phyloP scores from a whole-genome alignment of 92 coral and sea anemone species.

The Zoanthus sociatus region DNA sequence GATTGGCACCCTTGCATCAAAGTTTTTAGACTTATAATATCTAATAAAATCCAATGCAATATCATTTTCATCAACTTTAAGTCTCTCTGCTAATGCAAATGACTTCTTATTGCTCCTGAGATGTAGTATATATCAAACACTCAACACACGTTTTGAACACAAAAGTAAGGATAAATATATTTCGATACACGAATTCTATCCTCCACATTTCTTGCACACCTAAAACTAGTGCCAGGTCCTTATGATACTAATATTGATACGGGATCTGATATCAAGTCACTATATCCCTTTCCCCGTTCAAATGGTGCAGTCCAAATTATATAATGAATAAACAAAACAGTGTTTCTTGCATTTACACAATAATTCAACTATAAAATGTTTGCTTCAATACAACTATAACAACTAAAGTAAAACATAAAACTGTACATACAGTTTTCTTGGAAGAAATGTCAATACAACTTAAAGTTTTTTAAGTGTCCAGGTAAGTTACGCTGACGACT shows the following conservation, averaged over 20 bases:
- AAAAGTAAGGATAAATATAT: slow-evolving; percentile 12
- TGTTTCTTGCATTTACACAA: slow-evolving; percentile 1
- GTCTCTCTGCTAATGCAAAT: slow-evolving; percentile 27
- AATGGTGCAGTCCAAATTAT: slow-evolving; percentile 1
- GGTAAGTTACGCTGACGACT: background rate
- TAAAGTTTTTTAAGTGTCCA: background rate
- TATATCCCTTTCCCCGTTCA: slow-evolving; percentile 17
- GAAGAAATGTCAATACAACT: background rate
- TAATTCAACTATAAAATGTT: slow-evolving; percentile 19
- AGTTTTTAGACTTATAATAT: background rate
- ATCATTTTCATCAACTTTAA: slow-evolving; percentile 23
- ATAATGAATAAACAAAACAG: slow-evolving; percentile 6
- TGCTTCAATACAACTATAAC: slow-evolving; percentile 15
- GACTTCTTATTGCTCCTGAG: slow-evolving; percentile 17
- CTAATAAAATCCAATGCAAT: slow-evolving; percentile 21
- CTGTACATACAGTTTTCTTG: no score
- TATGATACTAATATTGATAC: background rate
- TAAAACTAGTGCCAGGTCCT: slow-evolving; percentile 19
- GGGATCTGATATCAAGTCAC: slow-evolving; percentile 15
- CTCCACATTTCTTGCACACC: background rate
- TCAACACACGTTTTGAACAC: slow-evolving; percentile 18
- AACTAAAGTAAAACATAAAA: background rate
- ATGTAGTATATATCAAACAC: slow-evolving; percentile 7
- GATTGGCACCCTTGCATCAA: no score
- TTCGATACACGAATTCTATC: slow-evolving; percentile 14